Percentiles rank a stretch among this genome's conserved stretches.
phyloP scores from a whole-genome alignment of 2,888 invertebrate genomes.

The Microchrysa polita region DNA sequence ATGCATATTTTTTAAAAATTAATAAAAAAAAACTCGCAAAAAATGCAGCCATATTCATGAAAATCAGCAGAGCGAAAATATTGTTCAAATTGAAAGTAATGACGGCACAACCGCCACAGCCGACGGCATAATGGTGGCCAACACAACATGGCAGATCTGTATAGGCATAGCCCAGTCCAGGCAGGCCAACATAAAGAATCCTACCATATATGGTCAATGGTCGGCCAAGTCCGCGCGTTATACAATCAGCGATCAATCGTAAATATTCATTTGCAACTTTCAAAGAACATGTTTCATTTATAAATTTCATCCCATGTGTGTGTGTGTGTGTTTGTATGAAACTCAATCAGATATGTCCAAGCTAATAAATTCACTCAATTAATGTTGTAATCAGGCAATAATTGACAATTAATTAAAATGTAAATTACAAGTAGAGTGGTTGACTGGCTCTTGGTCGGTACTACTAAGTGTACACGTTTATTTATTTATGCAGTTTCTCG shows the following conservation, averaged over 20 bases:
- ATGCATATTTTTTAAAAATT: neutral
- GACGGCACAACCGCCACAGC: too few species aligned
- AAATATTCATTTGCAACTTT: constrained; percentile 37
- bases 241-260: constrained; percentile 29
- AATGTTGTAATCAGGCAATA: constrained; percentile 53
- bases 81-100: constrained; percentile 25
- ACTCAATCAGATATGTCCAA: constrained; percentile 50
- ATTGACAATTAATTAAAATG: constrained; percentile 57
- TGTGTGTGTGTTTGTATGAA: too few species aligned
- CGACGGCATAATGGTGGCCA: neutral
- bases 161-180: too few species aligned
- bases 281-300: constrained; percentile 41
- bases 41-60: constrained; percentile 7
- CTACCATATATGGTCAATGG: too few species aligned
- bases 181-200: too few species aligned
- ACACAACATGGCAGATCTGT: neutral
- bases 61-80: constrained; percentile 28
- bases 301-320: too few species aligned
- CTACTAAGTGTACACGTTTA: neutral
- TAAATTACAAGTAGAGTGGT: constrained; percentile 51
- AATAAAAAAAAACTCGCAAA: neutral
- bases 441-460: too few species aligned
- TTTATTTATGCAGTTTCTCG: neutral
- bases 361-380: constrained; percentile 53
- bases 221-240: too few species aligned